Base-by-base conservation (phyloP, 2,888 invertebrate genomes). In the Eristalis pertinax region DNA sequence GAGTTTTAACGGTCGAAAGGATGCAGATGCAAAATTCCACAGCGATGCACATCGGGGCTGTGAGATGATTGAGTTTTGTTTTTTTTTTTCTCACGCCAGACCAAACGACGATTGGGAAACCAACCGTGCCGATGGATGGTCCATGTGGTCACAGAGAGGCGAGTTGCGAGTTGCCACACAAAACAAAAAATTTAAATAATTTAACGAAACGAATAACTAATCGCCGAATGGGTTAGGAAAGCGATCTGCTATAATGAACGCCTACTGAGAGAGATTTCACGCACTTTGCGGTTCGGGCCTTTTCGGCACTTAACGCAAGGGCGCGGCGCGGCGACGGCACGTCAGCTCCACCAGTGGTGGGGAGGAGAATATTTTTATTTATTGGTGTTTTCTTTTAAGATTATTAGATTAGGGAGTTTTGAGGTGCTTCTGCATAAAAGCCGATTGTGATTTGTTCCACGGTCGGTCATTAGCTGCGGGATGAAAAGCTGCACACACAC, bases 11-110 rank as follows among this genome's bases (percentile, higher is more conserved):
- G 84, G 84, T 81, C 81, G 84, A 85, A 76, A 82, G 74, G 65
- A 88, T 84, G 87, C 87, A 87, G 87, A 87, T 87, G 84, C 87
- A 87, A 87, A 77, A 82, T 82, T 11, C 26, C 38, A 29, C 15
- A 13, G 38, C 69, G 70, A 86, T 86, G 86, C 86, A 86, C 78
- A 78, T 68, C 24, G 41, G n/a, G 35, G 67, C 32, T 38, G 41
- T 24, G 32, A 29, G 73, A 70, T 69, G 60, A 62, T 3, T n/a
- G n/a, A n/a, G n/a, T n/a, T 26, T 67, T 75, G 24, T 68, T 11
- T 58, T 56, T 43, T 19, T 77, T 83, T 87, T 87, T 87, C 87
- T 84, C 87, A 87, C 87, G 87, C 68, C 80, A 65, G n/a, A 29
- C n/a, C 56, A 80, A 32, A 63, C 75, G 13, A 43, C 60, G 63